These are phyloP conservation scores for Trichogramma pretiosum DNA, from an alignment of 1,140 invertebrate genomes.

Conservation along the genomic window DNA sequence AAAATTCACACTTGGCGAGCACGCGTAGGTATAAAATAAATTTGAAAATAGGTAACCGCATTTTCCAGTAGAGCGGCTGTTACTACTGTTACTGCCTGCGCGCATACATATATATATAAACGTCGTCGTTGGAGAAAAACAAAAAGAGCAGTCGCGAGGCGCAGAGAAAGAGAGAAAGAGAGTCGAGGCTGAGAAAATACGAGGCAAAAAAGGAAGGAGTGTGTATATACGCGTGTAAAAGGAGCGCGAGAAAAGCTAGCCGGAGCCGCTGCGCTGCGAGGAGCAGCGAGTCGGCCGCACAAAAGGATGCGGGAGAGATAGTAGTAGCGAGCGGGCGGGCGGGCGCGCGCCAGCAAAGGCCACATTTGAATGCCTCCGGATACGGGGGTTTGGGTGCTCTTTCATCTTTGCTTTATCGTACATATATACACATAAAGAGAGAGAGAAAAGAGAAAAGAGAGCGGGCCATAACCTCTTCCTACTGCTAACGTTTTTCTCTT, in stretches of 20 bases:
- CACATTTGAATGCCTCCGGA: slow-evolving; percentile 38
- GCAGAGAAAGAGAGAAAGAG: neutral
- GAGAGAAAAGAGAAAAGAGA: no score
- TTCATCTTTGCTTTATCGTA: slow-evolving; percentile 31
- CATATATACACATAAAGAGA: no score
- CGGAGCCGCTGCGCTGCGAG: neutral
- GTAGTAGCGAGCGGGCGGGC: slow-evolving; percentile 13
- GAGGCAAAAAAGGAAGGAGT: slow-evolving; percentile 2
- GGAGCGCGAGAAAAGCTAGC: no score
- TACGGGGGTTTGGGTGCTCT: slow-evolving; percentile 28
- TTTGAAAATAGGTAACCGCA: no score
- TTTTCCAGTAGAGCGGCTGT: no score
- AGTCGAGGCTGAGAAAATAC: slow-evolving; percentile 1
- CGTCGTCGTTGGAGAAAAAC: no score
- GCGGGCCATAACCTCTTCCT: slow-evolving; percentile 21
- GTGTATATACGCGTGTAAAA: no score
- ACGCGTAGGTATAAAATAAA: no score
- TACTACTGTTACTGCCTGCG: no score
- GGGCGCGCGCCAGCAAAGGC: slow-evolving; percentile 23
- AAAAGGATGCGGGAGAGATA: slow-evolving; percentile 4
- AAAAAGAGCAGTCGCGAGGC: no score
- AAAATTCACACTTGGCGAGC: no score
- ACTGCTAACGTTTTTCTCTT: neutral
- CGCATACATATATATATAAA: no score
- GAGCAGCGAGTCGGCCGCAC: slow-evolving; percentile 12